Conservation (phyloP, 2,797 vertebrate species). For the Girardinus metallicus region DNA sequence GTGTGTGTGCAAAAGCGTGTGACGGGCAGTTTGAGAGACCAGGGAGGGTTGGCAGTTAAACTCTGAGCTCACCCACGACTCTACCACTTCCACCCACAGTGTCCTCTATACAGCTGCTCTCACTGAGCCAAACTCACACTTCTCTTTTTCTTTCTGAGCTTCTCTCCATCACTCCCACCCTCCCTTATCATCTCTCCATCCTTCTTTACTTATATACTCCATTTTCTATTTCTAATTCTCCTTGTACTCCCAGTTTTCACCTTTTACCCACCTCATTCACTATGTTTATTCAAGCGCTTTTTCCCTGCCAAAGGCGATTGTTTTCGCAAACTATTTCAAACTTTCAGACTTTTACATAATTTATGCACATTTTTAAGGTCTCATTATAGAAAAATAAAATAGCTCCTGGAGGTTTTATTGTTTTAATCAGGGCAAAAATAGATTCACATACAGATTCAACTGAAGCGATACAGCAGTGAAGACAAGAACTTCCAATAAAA, state of each 20-base stretch:
- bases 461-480: not conserved
- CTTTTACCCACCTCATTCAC: conserved; percentile 53
- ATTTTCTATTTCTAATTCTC: conserved; percentile 48
- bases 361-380: conserved; percentile 14
- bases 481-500: not conserved
- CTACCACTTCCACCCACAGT: conserved; percentile 87
- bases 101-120: conserved; percentile 87
- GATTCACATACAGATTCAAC: not conserved
- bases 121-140: conserved; percentile 85
- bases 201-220: conserved; percentile 50
- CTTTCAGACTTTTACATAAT: conserved; percentile 52
- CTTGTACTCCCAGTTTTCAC: conserved; percentile 46
- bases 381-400: conserved; percentile 34
- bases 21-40: conserved; percentile 79
- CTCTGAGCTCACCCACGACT: conserved; percentile 84
- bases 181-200: conserved; percentile 28
- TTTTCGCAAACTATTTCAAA: conserved; percentile 54
- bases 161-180: conserved; percentile 49
- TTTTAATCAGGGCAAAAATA: conserved; percentile 1
- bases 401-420: conserved; percentile 16
- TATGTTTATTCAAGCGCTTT: conserved; percentile 44
- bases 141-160: conserved; percentile 62
- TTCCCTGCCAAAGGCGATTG: conserved; percentile 29
- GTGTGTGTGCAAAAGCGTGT: conserved; percentile 43
- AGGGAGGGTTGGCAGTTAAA: conserved; percentile 82